phyloP scores from a whole-genome alignment of 2,888 invertebrate genomes.

The Geophilus truncorum region DNA sequence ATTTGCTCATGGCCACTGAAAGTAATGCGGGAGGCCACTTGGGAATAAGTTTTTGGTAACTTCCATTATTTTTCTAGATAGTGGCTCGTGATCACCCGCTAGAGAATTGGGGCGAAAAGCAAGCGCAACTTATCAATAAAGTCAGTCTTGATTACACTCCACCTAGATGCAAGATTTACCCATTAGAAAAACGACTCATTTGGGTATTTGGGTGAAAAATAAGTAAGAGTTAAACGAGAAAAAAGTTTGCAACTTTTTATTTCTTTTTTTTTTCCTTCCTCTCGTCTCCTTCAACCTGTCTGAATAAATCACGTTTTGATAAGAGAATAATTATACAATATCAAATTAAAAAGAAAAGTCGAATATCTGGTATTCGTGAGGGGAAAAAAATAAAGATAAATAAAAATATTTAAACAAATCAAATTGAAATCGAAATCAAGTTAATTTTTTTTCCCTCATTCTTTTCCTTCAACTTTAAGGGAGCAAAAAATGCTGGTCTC shows the following conservation, averaged over 20 bases:
- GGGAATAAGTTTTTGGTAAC: constrained; percentile 10
- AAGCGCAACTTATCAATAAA: constrained; percentile 30
- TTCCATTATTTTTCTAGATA: constrained; percentile 25
- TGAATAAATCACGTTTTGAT: not conserved
- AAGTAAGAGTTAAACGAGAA: constrained; percentile 5
- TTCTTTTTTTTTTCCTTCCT: not conserved
- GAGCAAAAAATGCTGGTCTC: not conserved
- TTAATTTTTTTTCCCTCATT: not conserved
- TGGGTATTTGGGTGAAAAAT: constrained; percentile 29
- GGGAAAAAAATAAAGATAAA: not conserved
- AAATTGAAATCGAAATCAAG: not conserved
- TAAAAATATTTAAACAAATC: not conserved
- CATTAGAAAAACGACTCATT: constrained; percentile 32
- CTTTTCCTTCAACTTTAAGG: not conserved
- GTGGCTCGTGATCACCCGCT: constrained; percentile 31
- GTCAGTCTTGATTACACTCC: constrained; percentile 33
- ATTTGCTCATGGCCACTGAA: constrained; percentile 25
- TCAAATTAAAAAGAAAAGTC: not conserved
- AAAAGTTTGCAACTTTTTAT: not conserved
- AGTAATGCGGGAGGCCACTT: not conserved
- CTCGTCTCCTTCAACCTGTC: not conserved
- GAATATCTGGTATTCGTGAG: not conserved
- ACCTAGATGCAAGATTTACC: constrained; percentile 31
- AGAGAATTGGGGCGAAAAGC: constrained; percentile 28
- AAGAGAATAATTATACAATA: not conserved